Evolutionary conservation across 2,888 invertebrate species (phyloP).

Genomic region (Erpobdella octoculata): DNA sequence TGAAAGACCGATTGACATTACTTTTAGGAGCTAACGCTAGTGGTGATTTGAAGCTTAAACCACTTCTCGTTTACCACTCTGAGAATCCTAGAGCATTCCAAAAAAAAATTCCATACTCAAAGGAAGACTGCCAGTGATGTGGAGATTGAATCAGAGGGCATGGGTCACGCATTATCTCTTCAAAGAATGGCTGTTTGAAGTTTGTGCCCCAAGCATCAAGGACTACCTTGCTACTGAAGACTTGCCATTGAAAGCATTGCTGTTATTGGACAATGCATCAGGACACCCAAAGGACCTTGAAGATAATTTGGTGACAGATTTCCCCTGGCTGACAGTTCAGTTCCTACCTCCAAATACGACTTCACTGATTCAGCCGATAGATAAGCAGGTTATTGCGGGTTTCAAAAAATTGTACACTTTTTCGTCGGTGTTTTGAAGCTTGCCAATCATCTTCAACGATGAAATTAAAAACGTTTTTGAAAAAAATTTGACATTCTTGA

Average conservation of each 20-base stretch:
- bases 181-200: conserved; percentile 9
- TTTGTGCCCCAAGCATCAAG: conserved; percentile 6
- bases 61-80: conserved; percentile 3
- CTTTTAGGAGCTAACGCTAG: conserved; percentile 1
- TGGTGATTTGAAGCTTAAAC: conserved; percentile 20
- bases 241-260: not conserved
- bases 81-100: conserved; percentile 16
- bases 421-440: too few species aligned
- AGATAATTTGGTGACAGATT: not conserved
- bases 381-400: not conserved
- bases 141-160: conserved; percentile 3
- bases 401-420: too few species aligned
- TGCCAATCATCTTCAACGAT: too few species aligned
- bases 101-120: not conserved
- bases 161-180: not conserved
- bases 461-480: too few species aligned
- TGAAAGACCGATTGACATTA: conserved; percentile 4
- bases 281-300: not conserved
- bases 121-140: conserved; percentile 17
- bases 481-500: too few species aligned
- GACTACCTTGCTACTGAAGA: not conserved
- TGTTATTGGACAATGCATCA: conserved; percentile 6
- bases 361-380: not conserved
- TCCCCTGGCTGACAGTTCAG: not conserved
- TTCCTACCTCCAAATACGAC: conserved; percentile 3